Conservation (phyloP, 1,140 invertebrate genomes). For the Apis cerana region DNA sequence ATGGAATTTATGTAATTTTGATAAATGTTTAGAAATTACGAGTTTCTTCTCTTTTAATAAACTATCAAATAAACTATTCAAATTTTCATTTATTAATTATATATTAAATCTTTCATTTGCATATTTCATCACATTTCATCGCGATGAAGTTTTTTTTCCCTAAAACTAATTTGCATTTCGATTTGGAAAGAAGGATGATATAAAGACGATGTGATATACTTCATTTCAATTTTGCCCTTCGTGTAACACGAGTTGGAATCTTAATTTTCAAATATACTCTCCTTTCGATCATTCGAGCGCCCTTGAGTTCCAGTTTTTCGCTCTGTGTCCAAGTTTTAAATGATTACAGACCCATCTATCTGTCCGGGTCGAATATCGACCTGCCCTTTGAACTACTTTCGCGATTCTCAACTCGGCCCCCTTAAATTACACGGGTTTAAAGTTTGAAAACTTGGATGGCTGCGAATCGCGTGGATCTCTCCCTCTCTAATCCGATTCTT, state of each 20-base stretch:
- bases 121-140: too few species aligned
- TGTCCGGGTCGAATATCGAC: not conserved
- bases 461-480: not conserved
- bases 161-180: too few species aligned
- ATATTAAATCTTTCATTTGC: too few species aligned
- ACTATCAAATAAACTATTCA: too few species aligned
- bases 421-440: not conserved
- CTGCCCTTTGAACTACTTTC: not conserved
- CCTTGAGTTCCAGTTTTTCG: not conserved
- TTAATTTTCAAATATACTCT: not conserved
- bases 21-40: not conserved
- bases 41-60: not conserved
- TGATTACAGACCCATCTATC: not conserved
- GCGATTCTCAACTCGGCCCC: not conserved
- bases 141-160: too few species aligned
- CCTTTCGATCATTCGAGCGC: not conserved
- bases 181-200: too few species aligned
- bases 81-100: too few species aligned
- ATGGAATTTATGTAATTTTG: not conserved
- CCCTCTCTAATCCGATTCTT: not conserved
- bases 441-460: not conserved
- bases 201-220: too few species aligned
- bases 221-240: too few species aligned
- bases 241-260: too few species aligned
- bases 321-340: not conserved